Base-by-base conservation (phyloP, 1,140 invertebrate species). In the Callitettix versicolor region DNA sequence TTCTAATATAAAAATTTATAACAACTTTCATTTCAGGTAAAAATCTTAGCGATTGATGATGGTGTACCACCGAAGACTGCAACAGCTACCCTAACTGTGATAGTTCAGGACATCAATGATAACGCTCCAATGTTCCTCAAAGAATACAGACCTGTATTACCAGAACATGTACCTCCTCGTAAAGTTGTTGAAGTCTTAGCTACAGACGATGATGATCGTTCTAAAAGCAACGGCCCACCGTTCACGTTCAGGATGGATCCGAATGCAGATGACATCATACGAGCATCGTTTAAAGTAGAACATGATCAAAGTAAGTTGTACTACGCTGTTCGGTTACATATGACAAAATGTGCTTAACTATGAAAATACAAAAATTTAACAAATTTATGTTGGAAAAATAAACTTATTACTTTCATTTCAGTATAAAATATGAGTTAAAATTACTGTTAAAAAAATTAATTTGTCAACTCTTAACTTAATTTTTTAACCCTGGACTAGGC, bases 91-190 rank as follows among this genome's bases (percentile, higher is more conserved):
- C 73, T 98, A 15, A 93, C 90, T 0, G 90, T 98, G 0, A 90
- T 93, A 56, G 91, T 98, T 0, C 86, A 89, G 67, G 95, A 98
- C 65, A 93, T 98, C 53, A 98, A 98, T 69, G 95, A 98, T 65
- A 97, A 91, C 69, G 85, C 87, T 1, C 92, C 92, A 1, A 86
- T 84, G 58, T 93, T 95, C 72, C 74, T 91, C 1, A 88, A 93
- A 67, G 89, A 95, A 65, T 96, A 96, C 67, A 77, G 89, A 46
- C 93, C 94, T 0, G 88, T 96, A 9, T 76, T 96, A 47, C 87
- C 87, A 0, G 93, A 96, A 70, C 90, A 95, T 68, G 81, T 87
- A 40, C 81, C 86, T 30, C 87, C 91, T 30, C 81, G 86, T 62
- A 92, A 91, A 74, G 87, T 94, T 9, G 86, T 93, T 1, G 90